Percentiles rank a stretch among this genome's conserved stretches.
phyloP scores from a whole-genome alignment of 2,888 invertebrate species.

The Elmis aenea region DNA sequence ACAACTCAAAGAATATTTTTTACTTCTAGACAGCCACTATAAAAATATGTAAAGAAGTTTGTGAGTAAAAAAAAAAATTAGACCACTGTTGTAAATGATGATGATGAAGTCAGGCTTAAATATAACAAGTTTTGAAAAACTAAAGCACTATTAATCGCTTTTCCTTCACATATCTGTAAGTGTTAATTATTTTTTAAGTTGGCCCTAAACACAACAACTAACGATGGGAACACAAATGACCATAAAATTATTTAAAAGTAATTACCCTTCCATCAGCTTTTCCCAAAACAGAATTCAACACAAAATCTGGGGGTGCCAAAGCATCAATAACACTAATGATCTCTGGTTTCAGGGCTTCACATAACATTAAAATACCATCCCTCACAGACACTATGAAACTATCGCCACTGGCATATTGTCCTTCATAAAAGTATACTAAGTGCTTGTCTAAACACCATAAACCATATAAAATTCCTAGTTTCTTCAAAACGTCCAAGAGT shows the following conservation, averaged over 20 bases:
- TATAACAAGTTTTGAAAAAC: conserved; percentile 9
- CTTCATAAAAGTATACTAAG: conserved; percentile 58
- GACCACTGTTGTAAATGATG: too few relatives aligned
- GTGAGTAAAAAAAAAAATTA: too few relatives aligned
- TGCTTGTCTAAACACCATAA: conserved; percentile 58
- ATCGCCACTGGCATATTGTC: conserved; percentile 39
- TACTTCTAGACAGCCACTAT: too few relatives aligned
- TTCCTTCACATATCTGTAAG: not conserved
- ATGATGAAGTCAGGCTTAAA: too few relatives aligned
- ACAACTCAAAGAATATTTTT: too few relatives aligned
- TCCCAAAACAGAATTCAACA: conserved; percentile 81
- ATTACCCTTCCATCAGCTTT: conserved; percentile 76
- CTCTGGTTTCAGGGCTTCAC: conserved; percentile 66
- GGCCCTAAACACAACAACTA: not conserved
- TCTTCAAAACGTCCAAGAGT: conserved; percentile 46
- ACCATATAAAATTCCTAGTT: conserved; percentile 54
- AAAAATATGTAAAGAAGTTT: too few relatives aligned
- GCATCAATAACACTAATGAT: conserved; percentile 77
- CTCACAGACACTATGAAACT: conserved; percentile 58
- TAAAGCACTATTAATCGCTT: conserved; percentile 1
- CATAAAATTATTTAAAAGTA: conserved; percentile 7
- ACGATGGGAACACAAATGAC: not conserved
- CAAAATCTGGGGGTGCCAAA: conserved; percentile 84
- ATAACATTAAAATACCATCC: conserved; percentile 63
- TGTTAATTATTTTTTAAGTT: not conserved